Evolutionary conservation across 2,888 invertebrate genomes (phyloP).

Genomic region (Philonicus albiceps): DNA sequence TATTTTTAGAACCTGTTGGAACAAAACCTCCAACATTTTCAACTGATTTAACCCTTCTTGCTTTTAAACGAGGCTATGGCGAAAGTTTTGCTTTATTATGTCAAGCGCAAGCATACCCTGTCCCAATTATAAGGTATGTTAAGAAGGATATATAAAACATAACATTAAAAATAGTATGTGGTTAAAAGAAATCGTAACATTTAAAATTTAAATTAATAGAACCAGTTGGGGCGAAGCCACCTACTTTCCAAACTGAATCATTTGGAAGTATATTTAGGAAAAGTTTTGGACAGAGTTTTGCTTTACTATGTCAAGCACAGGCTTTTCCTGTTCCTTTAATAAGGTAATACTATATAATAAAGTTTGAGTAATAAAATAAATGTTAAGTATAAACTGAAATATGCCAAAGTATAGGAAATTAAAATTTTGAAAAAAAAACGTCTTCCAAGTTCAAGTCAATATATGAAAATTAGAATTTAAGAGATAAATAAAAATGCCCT

Average conservation of each 20-base stretch:
- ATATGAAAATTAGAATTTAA: background rate
- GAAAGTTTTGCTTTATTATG: conserved; percentile 69
- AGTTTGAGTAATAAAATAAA: background rate
- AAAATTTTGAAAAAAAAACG: background rate
- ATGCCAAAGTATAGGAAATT: background rate
- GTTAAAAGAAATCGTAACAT: background rate
- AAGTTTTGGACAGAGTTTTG: conserved; percentile 64
- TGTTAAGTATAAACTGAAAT: background rate
- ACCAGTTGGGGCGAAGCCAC: conserved; percentile 69
- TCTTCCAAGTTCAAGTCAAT: background rate
- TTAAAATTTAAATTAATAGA: conserved; percentile 59
- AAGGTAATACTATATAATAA: conserved; percentile 67
- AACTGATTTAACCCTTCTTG: conserved; percentile 61
- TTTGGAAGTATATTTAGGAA: conserved; percentile 67
- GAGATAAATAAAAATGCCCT: background rate
- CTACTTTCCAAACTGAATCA: conserved; percentile 69
- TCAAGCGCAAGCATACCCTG: conserved; percentile 73
- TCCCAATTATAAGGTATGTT: conserved; percentile 69
- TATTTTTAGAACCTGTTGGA: conserved; percentile 67
- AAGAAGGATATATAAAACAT: too few relatives aligned
- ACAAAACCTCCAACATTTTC: conserved; percentile 67
- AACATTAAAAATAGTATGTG: background rate
- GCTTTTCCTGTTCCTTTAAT: conserved; percentile 75
- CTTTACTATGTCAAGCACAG: conserved; percentile 74
- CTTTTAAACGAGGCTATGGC: conserved; percentile 51